Conservation (phyloP, 2,888 invertebrate species). For the Polymixis lichenea region DNA sequence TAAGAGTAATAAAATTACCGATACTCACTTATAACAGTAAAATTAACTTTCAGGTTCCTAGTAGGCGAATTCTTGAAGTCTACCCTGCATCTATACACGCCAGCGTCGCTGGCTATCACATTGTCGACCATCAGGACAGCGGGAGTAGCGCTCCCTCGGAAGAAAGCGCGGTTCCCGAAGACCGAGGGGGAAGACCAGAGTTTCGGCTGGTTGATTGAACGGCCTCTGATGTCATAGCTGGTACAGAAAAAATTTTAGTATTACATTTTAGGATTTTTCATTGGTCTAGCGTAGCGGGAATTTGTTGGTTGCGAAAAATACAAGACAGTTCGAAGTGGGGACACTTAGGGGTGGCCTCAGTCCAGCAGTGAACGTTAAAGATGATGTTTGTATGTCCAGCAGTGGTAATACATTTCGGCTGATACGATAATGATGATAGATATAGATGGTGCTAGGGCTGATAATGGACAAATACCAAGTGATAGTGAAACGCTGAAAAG, state of each 20-base stretch:
- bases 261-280: not conserved
- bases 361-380: too few species aligned
- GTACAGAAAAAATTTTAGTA: not conserved
- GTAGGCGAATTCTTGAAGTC: constrained; percentile 98
- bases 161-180: constrained; percentile 94
- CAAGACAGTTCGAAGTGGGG: too few species aligned
- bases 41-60: constrained; percentile 96
- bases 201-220: constrained; percentile 93
- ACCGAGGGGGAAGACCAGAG: constrained; percentile 95
- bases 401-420: too few species aligned
- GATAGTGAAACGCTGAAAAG: not conserved
- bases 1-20: not conserved
- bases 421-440: too few species aligned
- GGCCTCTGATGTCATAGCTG: constrained; percentile 95
- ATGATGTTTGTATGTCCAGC: too few species aligned
- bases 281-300: not conserved
- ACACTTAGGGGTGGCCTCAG: not conserved
- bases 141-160: constrained; percentile 93
- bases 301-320: not conserved
- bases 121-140: constrained; percentile 94
- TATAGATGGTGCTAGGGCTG: too few species aligned
- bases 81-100: constrained; percentile 96
- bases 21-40: constrained; percentile 97
- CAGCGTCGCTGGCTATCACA: constrained; percentile 94
- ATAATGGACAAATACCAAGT: too few species aligned